A percentile compares a stretch with the other conserved stretches of the same genome.
These are phyloP conservation scores for Nematolebias whitei DNA, from an alignment of 2,113 vertebrate species.

Conservation along the genomic window DNA sequence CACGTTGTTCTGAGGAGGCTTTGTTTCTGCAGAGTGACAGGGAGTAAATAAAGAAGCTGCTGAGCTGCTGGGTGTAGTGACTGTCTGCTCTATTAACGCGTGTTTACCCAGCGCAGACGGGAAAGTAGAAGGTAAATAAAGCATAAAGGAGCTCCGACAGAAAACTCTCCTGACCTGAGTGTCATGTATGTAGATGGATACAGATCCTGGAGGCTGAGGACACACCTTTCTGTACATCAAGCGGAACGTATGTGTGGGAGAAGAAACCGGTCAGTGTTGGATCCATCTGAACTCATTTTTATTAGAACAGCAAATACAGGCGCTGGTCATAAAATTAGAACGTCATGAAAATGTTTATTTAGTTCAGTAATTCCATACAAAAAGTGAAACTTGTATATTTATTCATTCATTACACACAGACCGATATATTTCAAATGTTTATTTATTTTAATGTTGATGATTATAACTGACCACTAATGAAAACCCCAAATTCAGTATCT, in stretches of 20 bases:
- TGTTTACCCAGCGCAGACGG: conserved; percentile 36
- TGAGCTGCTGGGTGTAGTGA: conserved; percentile 37
- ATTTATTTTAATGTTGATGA: no score
- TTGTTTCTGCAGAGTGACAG: conserved; percentile 28
- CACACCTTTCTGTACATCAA: conserved; percentile 17
- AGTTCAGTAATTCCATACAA: no score
- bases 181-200: conserved; percentile 39
- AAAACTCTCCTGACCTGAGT: conserved; percentile 19
- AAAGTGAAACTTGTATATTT: no score
- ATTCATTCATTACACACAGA: no score
- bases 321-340: no score
- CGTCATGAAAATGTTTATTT: no score
- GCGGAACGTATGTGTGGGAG: neutral
- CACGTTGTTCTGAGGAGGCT: conserved; percentile 4
- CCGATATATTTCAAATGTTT: no score
- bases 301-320: no score
- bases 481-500: no score
- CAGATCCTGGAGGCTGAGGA: conserved; percentile 1
- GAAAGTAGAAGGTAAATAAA: conserved; percentile 57
- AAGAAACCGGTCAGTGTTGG: no score
- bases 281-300: no score
- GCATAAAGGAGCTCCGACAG: conserved; percentile 4
- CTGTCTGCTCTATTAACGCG: conserved; percentile 13
- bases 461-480: no score
- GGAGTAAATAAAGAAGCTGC: conserved; percentile 50